Evolutionary conservation across 2,113 vertebrate genomes (phyloP).

Genomic region (Sorex araneus): DNA sequence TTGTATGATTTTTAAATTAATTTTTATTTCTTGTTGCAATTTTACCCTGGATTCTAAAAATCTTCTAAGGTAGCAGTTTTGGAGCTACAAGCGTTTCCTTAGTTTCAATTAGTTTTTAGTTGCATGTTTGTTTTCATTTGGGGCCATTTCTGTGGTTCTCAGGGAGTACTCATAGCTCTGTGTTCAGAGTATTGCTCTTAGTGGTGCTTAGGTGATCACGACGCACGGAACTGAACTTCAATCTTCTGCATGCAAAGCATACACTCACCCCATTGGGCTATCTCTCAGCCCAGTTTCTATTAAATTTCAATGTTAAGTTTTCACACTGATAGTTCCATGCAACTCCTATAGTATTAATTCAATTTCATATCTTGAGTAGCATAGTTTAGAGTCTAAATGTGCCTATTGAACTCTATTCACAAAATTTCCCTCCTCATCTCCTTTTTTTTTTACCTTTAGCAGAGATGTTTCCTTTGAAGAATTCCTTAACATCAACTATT

Average conservation of each 20-base stretch:
- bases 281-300: no score
- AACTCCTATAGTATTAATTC: not conserved
- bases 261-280: no score
- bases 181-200: no score
- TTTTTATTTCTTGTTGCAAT: not conserved
- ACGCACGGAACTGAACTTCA: no score
- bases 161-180: no score
- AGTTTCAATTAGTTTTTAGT: not conserved
- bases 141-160: no score
- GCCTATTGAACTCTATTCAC: not conserved
- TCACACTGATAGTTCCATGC: not conserved
- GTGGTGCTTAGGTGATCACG: no score
- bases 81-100: not conserved
- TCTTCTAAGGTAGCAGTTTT: not conserved
- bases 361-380: not conserved
- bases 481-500: not conserved
- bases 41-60: not conserved
- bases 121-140: no score
- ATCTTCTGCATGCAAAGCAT: no score
- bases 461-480: not conserved
- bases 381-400: not conserved
- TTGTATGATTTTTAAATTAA: not conserved
- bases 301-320: not conserved
- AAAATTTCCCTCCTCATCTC: no score
- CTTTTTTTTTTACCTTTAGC: not conserved